These are phyloP conservation scores for Endotricha flammealis DNA, from an alignment of 2,888 invertebrate species.

Conservation along the genomic window DNA sequence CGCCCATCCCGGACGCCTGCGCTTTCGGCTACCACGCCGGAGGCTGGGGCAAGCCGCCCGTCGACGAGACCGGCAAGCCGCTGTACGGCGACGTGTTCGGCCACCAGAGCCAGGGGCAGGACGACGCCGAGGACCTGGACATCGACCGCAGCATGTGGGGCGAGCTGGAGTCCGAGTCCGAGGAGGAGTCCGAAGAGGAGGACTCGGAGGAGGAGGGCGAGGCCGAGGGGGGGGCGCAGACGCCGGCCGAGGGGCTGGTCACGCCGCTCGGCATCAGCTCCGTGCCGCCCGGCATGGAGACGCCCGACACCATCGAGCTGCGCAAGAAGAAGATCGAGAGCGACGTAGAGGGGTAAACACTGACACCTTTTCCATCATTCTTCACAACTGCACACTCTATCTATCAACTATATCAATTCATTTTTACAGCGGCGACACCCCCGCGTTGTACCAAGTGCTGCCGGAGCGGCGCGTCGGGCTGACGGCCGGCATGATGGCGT, in stretches of 20 bases:
- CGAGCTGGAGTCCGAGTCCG: slow-evolving; percentile 95
- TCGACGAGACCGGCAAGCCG: slow-evolving; percentile 98
- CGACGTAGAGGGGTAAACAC: slow-evolving; percentile 98
- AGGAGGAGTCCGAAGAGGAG: slow-evolving; percentile 81
- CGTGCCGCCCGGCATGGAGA: slow-evolving; percentile 97
- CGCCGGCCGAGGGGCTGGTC: slow-evolving; percentile 94
- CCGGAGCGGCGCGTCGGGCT: slow-evolving; percentile 96
- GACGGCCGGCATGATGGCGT: slow-evolving; percentile 98
- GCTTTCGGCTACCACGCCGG: slow-evolving; percentile 99
- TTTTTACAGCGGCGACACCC: slow-evolving; percentile 88
- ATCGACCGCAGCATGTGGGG: slow-evolving; percentile 98
- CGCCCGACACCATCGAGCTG: slow-evolving; percentile 98
- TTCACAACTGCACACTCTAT: too few relatives aligned
- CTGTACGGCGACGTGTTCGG: slow-evolving; percentile 99
- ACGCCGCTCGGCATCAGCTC: slow-evolving; percentile 96
- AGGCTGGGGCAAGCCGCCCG: slow-evolving; percentile 99
- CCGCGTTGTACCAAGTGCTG: slow-evolving; percentile 95
- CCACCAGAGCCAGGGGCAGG: slow-evolving; percentile 84
- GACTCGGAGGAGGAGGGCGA: slow-evolving; percentile 40
- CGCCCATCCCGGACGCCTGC: slow-evolving; percentile 98
- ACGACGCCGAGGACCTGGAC: slow-evolving; percentile 79
- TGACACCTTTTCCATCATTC: too few relatives aligned
- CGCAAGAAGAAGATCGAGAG: slow-evolving; percentile 97
- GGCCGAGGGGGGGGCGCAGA: slow-evolving; percentile 88
- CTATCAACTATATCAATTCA: too few relatives aligned